These are phyloP conservation scores for Ammodramus savannarum DNA, from an alignment of 2,113 vertebrate species.

Conservation along the genomic window DNA sequence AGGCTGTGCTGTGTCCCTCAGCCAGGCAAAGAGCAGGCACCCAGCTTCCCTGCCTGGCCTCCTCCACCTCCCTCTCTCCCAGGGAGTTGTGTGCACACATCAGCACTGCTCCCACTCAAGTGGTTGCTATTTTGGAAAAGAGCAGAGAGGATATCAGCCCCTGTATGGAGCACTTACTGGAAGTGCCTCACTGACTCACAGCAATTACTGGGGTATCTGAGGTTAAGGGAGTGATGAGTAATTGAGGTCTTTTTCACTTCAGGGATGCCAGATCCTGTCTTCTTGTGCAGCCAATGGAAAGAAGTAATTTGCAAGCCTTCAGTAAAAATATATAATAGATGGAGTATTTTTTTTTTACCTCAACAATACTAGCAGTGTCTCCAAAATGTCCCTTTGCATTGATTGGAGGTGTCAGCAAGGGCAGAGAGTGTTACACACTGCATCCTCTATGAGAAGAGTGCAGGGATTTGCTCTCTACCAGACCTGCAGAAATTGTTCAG, in stretches of 20 bases:
- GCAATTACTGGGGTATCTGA: constrained; percentile 55
- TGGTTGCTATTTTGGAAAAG: constrained; percentile 50
- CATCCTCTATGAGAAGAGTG: neutral
- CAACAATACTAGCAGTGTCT: neutral
- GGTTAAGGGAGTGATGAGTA: constrained; percentile 64
- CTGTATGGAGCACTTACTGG: constrained; percentile 35
- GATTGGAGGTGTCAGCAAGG: neutral
- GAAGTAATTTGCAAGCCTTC: constrained; percentile 5
- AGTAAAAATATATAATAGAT: neutral
- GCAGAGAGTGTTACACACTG: neutral
- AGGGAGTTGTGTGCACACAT: neutral
- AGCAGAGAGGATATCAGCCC: constrained; percentile 10
- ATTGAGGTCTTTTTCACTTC: constrained; percentile 45
- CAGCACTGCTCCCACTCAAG: constrained; percentile 13
- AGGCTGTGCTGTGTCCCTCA: neutral
- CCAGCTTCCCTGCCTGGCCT: neutral
- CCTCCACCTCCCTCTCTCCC: neutral
- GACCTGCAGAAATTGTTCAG: neutral
- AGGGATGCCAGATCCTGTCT: constrained; percentile 30
- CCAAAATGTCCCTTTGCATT: neutral
- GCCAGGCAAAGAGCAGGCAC: neutral
- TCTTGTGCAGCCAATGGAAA: neutral
- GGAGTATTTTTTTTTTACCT: neutral
- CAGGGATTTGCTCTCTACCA: neutral
- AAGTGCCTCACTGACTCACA: constrained; percentile 56